A percentile compares a stretch with the other conserved stretches of the same genome.
These are phyloP conservation scores for Anastrepha ludens DNA, from an alignment of 1,140 invertebrate genomes.

Conservation along the genomic window DNA sequence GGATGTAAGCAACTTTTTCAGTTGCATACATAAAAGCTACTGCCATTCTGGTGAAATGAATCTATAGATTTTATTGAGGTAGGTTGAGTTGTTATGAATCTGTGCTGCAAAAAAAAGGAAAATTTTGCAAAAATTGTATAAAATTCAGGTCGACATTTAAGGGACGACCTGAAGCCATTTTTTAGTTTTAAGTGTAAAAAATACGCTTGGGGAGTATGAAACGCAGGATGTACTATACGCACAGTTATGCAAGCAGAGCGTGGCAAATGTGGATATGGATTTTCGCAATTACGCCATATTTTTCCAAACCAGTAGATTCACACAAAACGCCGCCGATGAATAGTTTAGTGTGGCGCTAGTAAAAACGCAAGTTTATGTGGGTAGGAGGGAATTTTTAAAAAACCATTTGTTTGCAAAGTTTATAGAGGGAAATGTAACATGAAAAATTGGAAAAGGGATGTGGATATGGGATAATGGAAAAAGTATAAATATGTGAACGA, in stretches of 20 bases:
- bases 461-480: no score
- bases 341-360: not conserved
- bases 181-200: not conserved
- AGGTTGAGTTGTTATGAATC: conserved; percentile 3
- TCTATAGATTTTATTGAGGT: conserved; percentile 11
- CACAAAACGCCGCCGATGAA: not conserved
- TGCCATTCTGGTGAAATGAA: not conserved
- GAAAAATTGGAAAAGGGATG: no score
- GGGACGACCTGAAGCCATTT: conserved; percentile 2
- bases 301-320: conserved; percentile 28
- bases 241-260: not conserved
- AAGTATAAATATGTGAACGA: no score
- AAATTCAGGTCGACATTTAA: conserved; percentile 53
- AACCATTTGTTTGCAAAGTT: no score
- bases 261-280: not conserved
- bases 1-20: not conserved
- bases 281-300: conserved; percentile 29
- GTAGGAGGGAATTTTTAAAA: not conserved
- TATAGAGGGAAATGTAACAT: no score
- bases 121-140: conserved; percentile 21
- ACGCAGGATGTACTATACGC: not conserved
- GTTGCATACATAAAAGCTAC: not conserved
- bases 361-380: not conserved
- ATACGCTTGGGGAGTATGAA: not conserved
- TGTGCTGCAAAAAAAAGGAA: not conserved